Evolutionary conservation across 2,888 invertebrate species (phyloP), one percentile per base, ranked within the genome.

Genomic region (Pandemis heparana): DNA sequence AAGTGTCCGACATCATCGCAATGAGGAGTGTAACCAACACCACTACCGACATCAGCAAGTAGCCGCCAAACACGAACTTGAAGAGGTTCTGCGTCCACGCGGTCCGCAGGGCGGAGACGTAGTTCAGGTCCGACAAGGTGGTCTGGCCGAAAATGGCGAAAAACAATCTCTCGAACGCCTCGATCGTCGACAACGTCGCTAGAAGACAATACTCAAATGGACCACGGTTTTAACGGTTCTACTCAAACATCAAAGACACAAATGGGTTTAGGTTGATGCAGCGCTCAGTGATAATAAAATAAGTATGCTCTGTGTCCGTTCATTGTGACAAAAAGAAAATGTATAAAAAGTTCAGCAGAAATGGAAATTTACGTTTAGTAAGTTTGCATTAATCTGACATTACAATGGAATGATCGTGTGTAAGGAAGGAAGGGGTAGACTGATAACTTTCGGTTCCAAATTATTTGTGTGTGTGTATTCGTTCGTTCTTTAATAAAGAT

Each of bases 1-100:
- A 99, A 86, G 99, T 99, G 96, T 99, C 99, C 95, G 99, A 99
- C 99, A 99, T 99, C 99, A 99, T 99, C 95, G 99, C 99, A 96
- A 99, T 99, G 92, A 99, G 97, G 91, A 99, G 97, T 95, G 99
- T 99, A 95, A 99, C 98, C 87, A 99, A 96, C 90, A 99, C 99
- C 95, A 99, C 98, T 90, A 99, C 97, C 83, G 99, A 98, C 92
- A 99, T 98, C 96, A 99, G 96, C 96, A 99, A 97, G 96, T 99
- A 99, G 92, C 98, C 96, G 85, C 99, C 99, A 95, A 99, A 99
- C 85, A 99, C 97, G 90, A 98, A 95, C 95, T 97, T 97, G 96
- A 97, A 98, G 86, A 98, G 96, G 94, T 96, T 96, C 93, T 97
- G 96, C 79, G 97, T 98, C 98, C 98, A 98, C 85, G 95, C 94